Evolutionary conservation across 2,888 invertebrate genomes (phyloP).

Genomic region (Tolmerus cingulatus): DNA sequence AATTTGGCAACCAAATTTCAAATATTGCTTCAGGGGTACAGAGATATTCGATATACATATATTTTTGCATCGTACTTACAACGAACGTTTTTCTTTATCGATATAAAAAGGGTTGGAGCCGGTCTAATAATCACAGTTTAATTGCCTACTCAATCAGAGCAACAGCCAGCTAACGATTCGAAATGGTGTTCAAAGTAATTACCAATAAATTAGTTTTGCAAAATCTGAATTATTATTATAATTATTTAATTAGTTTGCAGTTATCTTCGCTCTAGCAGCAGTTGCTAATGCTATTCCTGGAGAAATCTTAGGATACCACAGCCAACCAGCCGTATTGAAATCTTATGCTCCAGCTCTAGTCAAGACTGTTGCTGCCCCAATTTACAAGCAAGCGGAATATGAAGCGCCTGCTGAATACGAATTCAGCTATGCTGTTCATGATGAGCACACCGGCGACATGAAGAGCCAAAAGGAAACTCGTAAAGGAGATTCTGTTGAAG

Average conservation of each 20-base stretch:
- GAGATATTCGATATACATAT: neutral
- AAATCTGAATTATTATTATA: neutral
- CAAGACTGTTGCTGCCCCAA: constrained; percentile 39
- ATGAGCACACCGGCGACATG: constrained; percentile 64
- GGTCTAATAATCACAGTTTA: neutral
- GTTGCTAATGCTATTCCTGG: neutral
- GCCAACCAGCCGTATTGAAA: neutral
- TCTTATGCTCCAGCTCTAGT: constrained; percentile 29
- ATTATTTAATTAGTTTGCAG: neutral
- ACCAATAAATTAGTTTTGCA: neutral
- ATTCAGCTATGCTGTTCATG: constrained; percentile 63
- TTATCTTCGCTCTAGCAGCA: neutral
- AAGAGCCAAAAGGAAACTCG: constrained; percentile 65
- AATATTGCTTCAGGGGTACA: neutral
- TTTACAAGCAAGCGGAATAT: constrained; percentile 46
- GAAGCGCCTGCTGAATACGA: constrained; percentile 58
- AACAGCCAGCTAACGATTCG: neutral
- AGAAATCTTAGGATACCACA: neutral
- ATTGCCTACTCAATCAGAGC: neutral
- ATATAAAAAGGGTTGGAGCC: neutral
- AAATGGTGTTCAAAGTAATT: neutral
- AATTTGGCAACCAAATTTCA: neutral
- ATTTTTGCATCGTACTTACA: neutral
- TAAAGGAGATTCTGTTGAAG: constrained; percentile 65
- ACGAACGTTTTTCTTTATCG: neutral